Conservation (phyloP, 1,140 invertebrate species). For the Argopecten irradians region DNA sequence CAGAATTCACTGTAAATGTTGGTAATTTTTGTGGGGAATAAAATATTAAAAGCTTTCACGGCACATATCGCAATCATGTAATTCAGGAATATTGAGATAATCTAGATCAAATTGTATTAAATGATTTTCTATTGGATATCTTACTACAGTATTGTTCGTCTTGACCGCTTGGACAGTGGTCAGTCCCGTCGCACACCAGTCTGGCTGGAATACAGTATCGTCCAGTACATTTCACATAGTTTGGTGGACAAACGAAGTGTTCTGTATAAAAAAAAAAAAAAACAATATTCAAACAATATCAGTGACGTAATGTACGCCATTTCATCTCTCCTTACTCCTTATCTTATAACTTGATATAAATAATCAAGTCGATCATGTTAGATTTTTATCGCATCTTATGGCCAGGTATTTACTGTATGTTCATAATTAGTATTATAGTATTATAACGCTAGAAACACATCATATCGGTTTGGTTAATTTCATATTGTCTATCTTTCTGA, state of each 20-base stretch:
- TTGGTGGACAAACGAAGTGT: slow-evolving; percentile 38
- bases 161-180: slow-evolving; percentile 76
- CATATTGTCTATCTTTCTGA: neutral
- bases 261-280: slow-evolving; percentile 29
- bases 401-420: neutral
- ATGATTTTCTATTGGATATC: neutral
- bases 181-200: slow-evolving; percentile 59
- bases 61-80: slow-evolving; percentile 45
- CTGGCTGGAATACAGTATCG: slow-evolving; percentile 53
- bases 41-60: slow-evolving; percentile 12
- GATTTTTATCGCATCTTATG: neutral
- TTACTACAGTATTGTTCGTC: slow-evolving; percentile 66
- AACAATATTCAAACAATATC: neutral
- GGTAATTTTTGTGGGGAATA: slow-evolving; percentile 30
- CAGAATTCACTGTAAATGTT: neutral
- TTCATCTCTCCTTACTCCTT: neutral
- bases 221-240: slow-evolving; percentile 46
- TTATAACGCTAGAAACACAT: neutral
- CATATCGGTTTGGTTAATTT: neutral
- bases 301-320: neutral
- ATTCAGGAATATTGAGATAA: slow-evolving; percentile 30
- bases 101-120: neutral
- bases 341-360: neutral
- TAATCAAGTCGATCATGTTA: neutral
- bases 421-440: neutral